These are phyloP conservation scores for Torymus texanus DNA, from an alignment of 2,888 invertebrate genomes.

Conservation along the genomic window DNA sequence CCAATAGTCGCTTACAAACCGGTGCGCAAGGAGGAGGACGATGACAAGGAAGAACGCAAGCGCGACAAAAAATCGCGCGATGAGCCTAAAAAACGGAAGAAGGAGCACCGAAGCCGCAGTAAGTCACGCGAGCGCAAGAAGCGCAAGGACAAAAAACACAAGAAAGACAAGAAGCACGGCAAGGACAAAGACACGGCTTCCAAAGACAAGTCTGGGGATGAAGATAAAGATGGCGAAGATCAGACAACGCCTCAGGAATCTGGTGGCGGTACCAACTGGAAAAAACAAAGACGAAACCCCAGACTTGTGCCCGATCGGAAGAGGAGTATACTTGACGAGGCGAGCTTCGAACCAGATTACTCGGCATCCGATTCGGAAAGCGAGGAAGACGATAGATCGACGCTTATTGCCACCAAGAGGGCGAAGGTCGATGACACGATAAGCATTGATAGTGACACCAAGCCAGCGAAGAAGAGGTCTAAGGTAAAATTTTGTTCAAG, in stretches of 20 bases:
- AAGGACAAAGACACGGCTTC: constrained; percentile 69
- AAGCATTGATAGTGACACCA: constrained; percentile 69
- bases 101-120: constrained; percentile 71
- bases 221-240: constrained; percentile 28
- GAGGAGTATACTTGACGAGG: constrained; percentile 83
- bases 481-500: constrained; percentile 69
- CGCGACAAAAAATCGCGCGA: constrained; percentile 58
- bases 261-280: neutral
- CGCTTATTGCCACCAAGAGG: constrained; percentile 63
- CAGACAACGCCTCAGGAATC: neutral
- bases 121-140: constrained; percentile 71
- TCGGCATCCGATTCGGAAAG: constrained; percentile 82
- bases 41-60: constrained; percentile 63
- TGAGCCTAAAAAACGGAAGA: constrained; percentile 67
- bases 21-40: constrained; percentile 62
- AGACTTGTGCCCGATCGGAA: constrained; percentile 78
- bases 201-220: constrained; percentile 60
- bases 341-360: constrained; percentile 85
- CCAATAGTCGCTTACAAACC: constrained; percentile 61
- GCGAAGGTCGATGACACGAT: constrained; percentile 64
- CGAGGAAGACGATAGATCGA: constrained; percentile 75
- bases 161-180: constrained; percentile 74
- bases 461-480: constrained; percentile 70
- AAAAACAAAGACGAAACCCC: constrained; percentile 66
- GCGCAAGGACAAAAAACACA: constrained; percentile 76